A percentile compares a stretch with the other conserved stretches of the same genome.
Evolutionary conservation across 2,888 invertebrate genomes (phyloP).

Genomic region (Aleiodes alternator): DNA sequence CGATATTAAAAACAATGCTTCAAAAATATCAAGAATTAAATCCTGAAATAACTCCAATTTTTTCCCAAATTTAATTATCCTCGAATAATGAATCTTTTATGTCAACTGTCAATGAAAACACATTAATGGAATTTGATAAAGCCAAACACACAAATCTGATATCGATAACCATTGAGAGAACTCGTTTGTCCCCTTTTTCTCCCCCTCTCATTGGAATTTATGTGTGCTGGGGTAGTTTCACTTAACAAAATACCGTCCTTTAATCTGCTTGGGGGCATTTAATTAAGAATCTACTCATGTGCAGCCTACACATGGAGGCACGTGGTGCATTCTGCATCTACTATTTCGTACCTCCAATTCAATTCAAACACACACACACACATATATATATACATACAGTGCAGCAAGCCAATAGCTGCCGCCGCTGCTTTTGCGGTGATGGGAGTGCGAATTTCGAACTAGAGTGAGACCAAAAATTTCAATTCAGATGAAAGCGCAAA

Average conservation of each 20-base stretch:
- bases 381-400: neutral
- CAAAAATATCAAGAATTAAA: too few relatives aligned
- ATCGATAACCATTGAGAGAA: constrained; percentile 23
- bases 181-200: too few relatives aligned
- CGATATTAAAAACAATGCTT: too few relatives aligned
- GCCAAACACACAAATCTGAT: constrained; percentile 12
- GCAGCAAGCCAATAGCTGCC: constrained; percentile 12
- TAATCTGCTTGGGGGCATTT: constrained; percentile 60
- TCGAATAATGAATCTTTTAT: neutral
- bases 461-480: constrained; percentile 29
- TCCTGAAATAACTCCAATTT: too few relatives aligned
- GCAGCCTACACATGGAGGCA: constrained; percentile 38
- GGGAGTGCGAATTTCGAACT: neutral
- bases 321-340: constrained; percentile 43
- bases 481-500: constrained; percentile 1
- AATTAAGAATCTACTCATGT: constrained; percentile 59
- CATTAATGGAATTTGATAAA: constrained; percentile 30
- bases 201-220: constrained; percentile 10
- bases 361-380: neutral
- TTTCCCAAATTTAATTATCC: neutral
- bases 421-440: too few relatives aligned
- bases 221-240: constrained; percentile 17
- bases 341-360: constrained; percentile 28
- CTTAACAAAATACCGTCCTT: constrained; percentile 52
- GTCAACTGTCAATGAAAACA: constrained; percentile 16